These are phyloP conservation scores for Drosophila elegans DNA, from an alignment of 1,140 invertebrate species.

Conservation along the genomic window DNA sequence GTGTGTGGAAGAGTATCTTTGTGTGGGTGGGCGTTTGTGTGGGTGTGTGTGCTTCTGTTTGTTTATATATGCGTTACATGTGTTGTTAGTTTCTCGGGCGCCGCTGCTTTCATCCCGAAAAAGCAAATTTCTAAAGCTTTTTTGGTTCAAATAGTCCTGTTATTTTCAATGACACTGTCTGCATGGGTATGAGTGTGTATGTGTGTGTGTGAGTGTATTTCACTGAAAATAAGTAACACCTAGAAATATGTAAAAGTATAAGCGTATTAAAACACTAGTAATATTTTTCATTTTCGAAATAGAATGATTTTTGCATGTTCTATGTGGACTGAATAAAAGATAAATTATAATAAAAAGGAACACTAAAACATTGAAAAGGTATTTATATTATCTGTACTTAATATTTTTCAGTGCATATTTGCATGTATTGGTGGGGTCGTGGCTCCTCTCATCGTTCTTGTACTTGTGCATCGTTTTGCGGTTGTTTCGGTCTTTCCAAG, in stretches of 20 bases:
- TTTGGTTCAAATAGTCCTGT: slow-evolving; percentile 42
- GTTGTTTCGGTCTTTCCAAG: slow-evolving; percentile 45
- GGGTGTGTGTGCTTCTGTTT: slow-evolving; percentile 4
- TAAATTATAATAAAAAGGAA: no score
- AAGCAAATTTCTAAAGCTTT: slow-evolving; percentile 66
- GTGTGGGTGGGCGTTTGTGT: background rate
- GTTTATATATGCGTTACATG: slow-evolving; percentile 37
- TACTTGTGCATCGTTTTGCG: slow-evolving; percentile 54
- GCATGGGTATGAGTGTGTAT: background rate
- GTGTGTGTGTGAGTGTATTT: no score
- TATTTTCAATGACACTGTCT: slow-evolving; percentile 35
- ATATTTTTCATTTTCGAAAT: no score
- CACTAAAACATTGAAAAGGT: no score
- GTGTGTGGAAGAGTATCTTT: background rate
- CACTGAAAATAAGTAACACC: background rate
- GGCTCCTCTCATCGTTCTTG: slow-evolving; percentile 14
- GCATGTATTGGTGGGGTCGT: slow-evolving; percentile 2
- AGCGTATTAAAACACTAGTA: no score
- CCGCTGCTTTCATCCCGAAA: slow-evolving; percentile 34
- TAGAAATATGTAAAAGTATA: no score
- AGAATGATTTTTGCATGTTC: no score
- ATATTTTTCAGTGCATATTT: background rate
- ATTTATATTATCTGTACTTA: no score
- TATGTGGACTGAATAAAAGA: no score
- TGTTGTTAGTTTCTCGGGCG: slow-evolving; percentile 68